Evolutionary conservation across 2,888 invertebrate species (phyloP), one percentile per base, ranked within the genome.

Genomic region (Disparrhopalites patrizii): DNA sequence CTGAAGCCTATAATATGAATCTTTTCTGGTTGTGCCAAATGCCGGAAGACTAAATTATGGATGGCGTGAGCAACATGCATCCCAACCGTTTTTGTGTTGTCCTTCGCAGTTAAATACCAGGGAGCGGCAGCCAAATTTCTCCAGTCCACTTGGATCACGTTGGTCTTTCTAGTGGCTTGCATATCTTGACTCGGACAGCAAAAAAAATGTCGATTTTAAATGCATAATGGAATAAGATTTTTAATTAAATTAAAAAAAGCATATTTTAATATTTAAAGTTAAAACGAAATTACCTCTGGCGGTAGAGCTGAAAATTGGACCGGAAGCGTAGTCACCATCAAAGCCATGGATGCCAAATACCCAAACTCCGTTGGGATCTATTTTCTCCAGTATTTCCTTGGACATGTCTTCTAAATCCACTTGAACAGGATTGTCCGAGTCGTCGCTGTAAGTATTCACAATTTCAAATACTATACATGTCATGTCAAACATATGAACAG

Each of bases 131-230:
- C 47, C 23, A 47, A 47, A 20, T 25, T 3, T 20, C 25, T 7
- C 47, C 47, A 47, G 23, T 47, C 47, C 3, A 47, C 47, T 47
- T 47, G 47, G 15, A 47, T n/a, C 20, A 47, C 25, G 47, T 47
- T 47, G 13, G 23, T 47, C 25, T 10, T 8, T 47, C 47, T 47
- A 7, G 47, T 13, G n/a, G 8, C 23, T 7, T 47, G 47, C 5
- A 47, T 47, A 3, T 18, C 47, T 47, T 10, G 7, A n/a, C n/a
- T n/a, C n/a, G n/a, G n/a, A n/a, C n/a, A n/a, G n/a, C n/a, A n/a
- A n/a, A n/a, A n/a, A n/a, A n/a, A n/a, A n/a, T n/a, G n/a, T n/a
- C n/a, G n/a, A n/a, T n/a, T n/a, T n/a, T n/a, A n/a, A n/a, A n/a
- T n/a, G n/a, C n/a, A n/a, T n/a, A n/a, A n/a, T n/a, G n/a, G n/a